Base-by-base conservation (phyloP, 2,888 invertebrate species). In the Boloria euphrosyne region DNA sequence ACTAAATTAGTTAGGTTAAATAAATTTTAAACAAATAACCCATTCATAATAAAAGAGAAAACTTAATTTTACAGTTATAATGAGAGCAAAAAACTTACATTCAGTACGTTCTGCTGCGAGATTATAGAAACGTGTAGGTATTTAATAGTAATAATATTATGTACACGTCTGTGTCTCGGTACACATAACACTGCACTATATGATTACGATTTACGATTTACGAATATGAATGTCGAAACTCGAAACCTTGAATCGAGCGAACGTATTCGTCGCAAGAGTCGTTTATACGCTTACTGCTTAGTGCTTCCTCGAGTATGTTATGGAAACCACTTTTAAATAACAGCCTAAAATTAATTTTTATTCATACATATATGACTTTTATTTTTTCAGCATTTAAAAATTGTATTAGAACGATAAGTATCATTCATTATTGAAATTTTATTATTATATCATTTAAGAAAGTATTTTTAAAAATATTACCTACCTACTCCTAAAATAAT, bases 211-310 rank as follows among this genome's bases (percentile, higher is more conserved):
- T 22, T 22, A 59, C 57, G 18, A n/a, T n/a, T n/a, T n/a, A n/a
- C n/a, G n/a, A n/a, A n/a, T n/a, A n/a, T n/a, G n/a, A 46, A 49
- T 31, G 6, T 47, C 57, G 22, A 47, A 49, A 59, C 59, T 47
- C 57, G 22, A 47, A 49, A 59, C 59, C 58, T 59, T 49, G 49
- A 59, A 59, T 59, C 54, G 22, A 52, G 16, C 53, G 44, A 52
- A 17, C 46, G 58, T 60, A 58, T 62, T 62, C 69, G 69, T 62
- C 69, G 69, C 69, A 67, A 69, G 69, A 69, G 69, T 66, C 60
- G 57, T 61, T 46, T 60, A 5, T 13, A 49, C 49, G 31, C 58
- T 27, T 18, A 38, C 16, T 16, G 46, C 14, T 59, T 31, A 31
- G 2, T 22, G 22, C 22, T 14, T 31, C n/a, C n/a, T n/a, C n/a